These are phyloP conservation scores for Selenia dentaria DNA, from an alignment of 2,888 invertebrate genomes.

Conservation along the genomic window DNA sequence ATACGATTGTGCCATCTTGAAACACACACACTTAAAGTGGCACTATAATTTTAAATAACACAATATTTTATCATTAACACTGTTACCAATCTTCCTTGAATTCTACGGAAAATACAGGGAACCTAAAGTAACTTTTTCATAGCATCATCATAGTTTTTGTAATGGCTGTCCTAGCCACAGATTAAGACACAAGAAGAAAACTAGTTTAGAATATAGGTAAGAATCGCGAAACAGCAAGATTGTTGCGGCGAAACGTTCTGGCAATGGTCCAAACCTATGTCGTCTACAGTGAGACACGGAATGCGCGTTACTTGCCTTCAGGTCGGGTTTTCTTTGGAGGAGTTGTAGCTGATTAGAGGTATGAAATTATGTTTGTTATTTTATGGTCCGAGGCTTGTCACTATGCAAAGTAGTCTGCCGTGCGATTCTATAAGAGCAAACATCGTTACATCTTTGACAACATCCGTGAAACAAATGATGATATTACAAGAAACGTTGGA, in stretches of 20 bases:
- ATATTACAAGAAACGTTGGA: no score
- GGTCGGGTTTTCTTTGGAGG: constrained; percentile 2
- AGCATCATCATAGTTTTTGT: no score
- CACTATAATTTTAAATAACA: no score
- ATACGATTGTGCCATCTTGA: no score
- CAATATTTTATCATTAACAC: no score
- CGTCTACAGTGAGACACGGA: constrained; percentile 25
- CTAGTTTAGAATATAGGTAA: constrained; percentile 13
- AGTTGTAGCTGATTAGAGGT: constrained; percentile 14
- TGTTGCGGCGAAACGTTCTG: constrained; percentile 24
- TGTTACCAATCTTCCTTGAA: no score
- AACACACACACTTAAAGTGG: no score
- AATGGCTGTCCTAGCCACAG: constrained; percentile 22
- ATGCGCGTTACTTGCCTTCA: constrained; percentile 30
- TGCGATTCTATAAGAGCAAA: no score
- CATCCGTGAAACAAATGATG: no score
- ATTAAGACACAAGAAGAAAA: constrained; percentile 24
- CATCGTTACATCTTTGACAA: no score
- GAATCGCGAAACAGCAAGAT: constrained; percentile 24
- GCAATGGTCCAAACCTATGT: constrained; percentile 33
- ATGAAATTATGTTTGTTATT: constrained; percentile 13
- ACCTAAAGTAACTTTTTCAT: no score
- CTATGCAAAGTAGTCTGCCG: background rate
- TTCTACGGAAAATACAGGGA: no score
- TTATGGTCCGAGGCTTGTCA: constrained; percentile 2